Conservation (phyloP, 2,797 vertebrate genomes). For the Sarcophilus harrisii region DNA sequence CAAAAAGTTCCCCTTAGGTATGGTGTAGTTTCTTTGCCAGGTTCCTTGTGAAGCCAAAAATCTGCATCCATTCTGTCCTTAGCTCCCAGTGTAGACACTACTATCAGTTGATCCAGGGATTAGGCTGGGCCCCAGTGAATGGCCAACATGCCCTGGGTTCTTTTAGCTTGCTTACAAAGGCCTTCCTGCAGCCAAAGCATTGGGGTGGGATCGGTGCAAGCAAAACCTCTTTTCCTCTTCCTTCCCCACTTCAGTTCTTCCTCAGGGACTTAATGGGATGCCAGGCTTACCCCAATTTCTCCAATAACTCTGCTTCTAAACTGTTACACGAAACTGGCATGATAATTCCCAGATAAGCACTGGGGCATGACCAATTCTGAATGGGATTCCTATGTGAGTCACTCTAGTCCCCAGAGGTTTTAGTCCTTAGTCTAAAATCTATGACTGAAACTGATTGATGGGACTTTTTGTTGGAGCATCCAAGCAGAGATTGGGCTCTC, state of each 20-base stretch:
- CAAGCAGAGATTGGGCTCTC: too few relatives aligned
- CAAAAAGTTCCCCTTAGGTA: too few relatives aligned
- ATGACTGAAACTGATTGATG: too few relatives aligned
- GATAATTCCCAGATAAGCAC: not conserved
- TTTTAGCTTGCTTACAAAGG: not conserved
- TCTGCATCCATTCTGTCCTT: not conserved
- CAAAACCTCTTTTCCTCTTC: not conserved
- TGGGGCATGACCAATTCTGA: not conserved
- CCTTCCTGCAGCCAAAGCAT: not conserved
- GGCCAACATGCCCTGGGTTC: not conserved
- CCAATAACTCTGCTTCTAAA: not conserved
- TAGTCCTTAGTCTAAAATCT: too few relatives aligned
- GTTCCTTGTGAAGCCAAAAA: not conserved
- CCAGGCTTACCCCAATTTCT: not conserved
- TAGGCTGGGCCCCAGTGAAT: not conserved
- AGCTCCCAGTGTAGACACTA: not conserved
- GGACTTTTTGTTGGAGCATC: too few relatives aligned
- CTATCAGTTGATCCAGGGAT: not conserved
- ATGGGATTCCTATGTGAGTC: not conserved
- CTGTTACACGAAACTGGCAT: rapidly evolving
- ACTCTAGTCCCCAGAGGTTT: too few relatives aligned
- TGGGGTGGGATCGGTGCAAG: not conserved
- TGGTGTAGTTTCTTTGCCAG: not conserved
- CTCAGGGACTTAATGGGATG: not conserved
- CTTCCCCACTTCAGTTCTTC: not conserved